These are phyloP conservation scores for Frieseomelitta varia DNA, from an alignment of 1,140 invertebrate species.

Conservation along the genomic window DNA sequence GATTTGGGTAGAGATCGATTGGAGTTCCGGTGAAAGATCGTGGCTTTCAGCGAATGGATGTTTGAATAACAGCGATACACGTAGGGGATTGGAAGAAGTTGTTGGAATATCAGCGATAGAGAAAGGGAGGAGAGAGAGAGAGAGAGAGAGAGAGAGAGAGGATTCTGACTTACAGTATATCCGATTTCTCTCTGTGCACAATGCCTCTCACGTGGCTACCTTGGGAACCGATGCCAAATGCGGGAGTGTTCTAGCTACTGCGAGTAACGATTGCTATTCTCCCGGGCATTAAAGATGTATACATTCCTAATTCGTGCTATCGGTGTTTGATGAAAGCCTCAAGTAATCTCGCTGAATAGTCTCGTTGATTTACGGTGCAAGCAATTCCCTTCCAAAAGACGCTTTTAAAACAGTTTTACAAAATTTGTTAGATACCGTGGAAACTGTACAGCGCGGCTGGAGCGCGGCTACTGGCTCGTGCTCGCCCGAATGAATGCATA, in stretches of 20 bases:
- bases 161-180: slow-evolving; percentile 1
- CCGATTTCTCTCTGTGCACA: slow-evolving; percentile 13
- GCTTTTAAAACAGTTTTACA: slow-evolving; percentile 23
- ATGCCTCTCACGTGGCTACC: neutral
- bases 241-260: neutral
- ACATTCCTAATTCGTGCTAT: slow-evolving; percentile 30
- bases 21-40: neutral
- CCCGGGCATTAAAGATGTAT: slow-evolving; percentile 11
- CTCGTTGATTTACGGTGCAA: slow-evolving; percentile 1
- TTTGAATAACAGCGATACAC: neutral
- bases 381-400: neutral
- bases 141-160: too few species aligned
- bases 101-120: neutral
- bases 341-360: slow-evolving; percentile 23
- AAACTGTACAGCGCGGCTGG: neutral
- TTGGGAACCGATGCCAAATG: neutral
- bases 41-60: neutral
- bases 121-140: too few species aligned
- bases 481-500: slow-evolving; percentile 7
- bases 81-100: neutral
- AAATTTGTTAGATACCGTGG: slow-evolving; percentile 29
- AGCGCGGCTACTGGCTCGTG: neutral
- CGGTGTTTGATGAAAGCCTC: slow-evolving; percentile 22
- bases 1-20: too few species aligned
- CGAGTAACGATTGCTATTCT: slow-evolving; percentile 20